phyloP scores from a whole-genome alignment of 2,797 vertebrate species.

The Gallinago nigripennis region DNA sequence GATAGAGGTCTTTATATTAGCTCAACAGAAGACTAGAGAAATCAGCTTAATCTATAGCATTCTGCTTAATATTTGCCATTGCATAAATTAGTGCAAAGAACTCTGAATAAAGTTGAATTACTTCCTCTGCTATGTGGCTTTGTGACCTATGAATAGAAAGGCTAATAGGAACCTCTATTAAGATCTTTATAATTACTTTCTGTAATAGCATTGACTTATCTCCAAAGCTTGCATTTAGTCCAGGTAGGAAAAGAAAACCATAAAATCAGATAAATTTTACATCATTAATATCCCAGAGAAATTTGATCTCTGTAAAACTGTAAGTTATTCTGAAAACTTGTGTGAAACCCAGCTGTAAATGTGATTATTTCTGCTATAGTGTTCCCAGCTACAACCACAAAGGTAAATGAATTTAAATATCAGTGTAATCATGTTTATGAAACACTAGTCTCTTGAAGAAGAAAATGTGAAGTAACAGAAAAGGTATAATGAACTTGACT shows the following conservation, averaged over 20 bases:
- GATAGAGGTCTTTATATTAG: background rate
- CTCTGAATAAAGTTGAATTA: background rate
- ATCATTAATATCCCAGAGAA: background rate
- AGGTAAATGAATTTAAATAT: background rate
- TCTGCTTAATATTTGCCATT: background rate
- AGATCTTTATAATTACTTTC: background rate
- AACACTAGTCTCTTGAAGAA: background rate
- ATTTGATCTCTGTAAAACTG: background rate
- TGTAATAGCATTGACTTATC: background rate
- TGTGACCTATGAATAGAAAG: background rate
- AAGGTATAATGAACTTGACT: background rate
- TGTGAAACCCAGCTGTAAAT: background rate
- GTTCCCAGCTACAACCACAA: background rate
- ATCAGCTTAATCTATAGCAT: background rate
- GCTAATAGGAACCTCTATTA: background rate
- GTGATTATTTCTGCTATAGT: background rate
- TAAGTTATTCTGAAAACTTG: background rate
- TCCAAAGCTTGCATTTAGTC: background rate
- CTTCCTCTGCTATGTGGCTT: background rate
- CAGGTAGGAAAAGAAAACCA: background rate
- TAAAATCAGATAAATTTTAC: background rate
- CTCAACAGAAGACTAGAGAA: background rate
- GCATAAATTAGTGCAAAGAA: background rate
- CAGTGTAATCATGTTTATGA: background rate
- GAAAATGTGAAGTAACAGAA: background rate